Evolutionary conservation across 2,888 invertebrate species (phyloP), one percentile per base, ranked within the genome.

Genomic region (Ceraclea dissimilis): DNA sequence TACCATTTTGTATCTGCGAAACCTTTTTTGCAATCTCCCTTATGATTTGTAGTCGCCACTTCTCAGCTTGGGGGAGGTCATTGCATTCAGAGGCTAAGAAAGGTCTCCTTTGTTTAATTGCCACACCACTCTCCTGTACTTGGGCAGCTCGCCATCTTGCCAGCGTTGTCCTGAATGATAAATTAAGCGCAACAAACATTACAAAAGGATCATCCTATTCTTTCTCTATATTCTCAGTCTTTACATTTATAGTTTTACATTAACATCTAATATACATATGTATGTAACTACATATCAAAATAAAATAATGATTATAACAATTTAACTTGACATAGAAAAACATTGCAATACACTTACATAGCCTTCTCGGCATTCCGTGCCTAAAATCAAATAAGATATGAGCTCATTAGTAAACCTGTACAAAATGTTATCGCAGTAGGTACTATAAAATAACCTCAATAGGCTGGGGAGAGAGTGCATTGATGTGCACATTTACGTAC

Each of bases 61-160:
- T 95, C 70, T 99, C 97, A 33, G 95, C 93, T 69, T 93, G 92
- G 39, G 86, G 85, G 34, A 98, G 71, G 68, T 93, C 93, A 63
- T 86, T 86, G 75, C 98, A 99, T 68, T 98, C 95, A 0, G 95
- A 93, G 0, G 98, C 98, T 48, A 97, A 76, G 68, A 91, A 95
- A 0, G 98, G 98, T 48, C 97, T 79, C 1, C 96, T 79, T 67
- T 93, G 93, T 64, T 89, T 86, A 61, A 88, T 86, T 64, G 80
- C 80, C 8, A 90, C 90, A 10, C 91, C 90, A 11, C 92, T 83
- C 70, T 93, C 94, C 50, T 92, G 92, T 59, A 93, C 84, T 70
- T 99, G 97, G 26, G 96, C 95, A 33, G 95, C 93, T 65, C 99
- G 80, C 99, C 99, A 99, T 62, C 99, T 84, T 63, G 99, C 99